Evolutionary conservation across 2,888 invertebrate genomes (phyloP), one percentile per base, ranked within the genome.

Genomic region (Erebia palarica): DNA sequence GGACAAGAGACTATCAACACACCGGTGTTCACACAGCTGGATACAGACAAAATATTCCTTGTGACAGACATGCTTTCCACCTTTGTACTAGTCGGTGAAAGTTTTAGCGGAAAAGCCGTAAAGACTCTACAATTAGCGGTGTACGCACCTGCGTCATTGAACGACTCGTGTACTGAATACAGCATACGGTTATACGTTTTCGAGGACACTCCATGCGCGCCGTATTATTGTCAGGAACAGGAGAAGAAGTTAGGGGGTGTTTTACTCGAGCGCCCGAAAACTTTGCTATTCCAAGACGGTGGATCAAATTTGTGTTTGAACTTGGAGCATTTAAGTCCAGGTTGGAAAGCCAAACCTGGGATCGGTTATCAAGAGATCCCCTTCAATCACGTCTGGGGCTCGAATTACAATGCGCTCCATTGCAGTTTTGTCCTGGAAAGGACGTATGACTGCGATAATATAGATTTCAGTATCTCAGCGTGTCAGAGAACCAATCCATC

Each of bases 141-240:
- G 36, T 99, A 98, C 86, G 97, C 97, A 49, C 96, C 96, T 73
- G 94, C 95, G 68, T 94, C 95, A n/a, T 94, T 95, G 13, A 97
- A 95, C 67, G 95, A 96, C 72, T 94, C 95, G 77, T 95, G 95
- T 70, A 93, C 96, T 72, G 97, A 97, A 85, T 97, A 96, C 87
- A 96, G 95, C 81, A 95, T 99, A 77, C 94, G 99, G 75, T 96
- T 99, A 53, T 99, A 99, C 89, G 96, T 98, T 69, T 95, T 99
- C 71, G 98, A 99, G 87, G 99, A 99, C 85, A 98, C 98, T 5
- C 96, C 96, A 68, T 98, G 98, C 79, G 98, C 98, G n/a, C 95
- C 97, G 80, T 98, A 99, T 89, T 97, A 97, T 78, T 96, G 96
- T 81, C 94, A 95, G 68, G 96, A 96, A 57, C 95, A 96, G 78